Evolutionary conservation across 2,888 invertebrate species (phyloP).

Genomic region (Cryptocephalus primarius): DNA sequence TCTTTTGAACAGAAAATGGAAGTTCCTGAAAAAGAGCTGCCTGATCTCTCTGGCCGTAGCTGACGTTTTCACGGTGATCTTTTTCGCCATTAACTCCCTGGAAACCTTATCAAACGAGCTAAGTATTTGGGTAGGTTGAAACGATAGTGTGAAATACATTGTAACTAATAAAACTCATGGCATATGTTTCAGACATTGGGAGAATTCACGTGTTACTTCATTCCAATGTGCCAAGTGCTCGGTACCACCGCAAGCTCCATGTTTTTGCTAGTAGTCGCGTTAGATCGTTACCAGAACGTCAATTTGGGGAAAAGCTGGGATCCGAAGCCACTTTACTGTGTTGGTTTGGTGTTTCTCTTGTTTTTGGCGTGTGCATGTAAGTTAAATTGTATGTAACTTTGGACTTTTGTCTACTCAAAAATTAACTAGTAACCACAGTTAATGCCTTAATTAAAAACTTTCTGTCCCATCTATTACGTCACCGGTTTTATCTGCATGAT

Average conservation of each 20-base stretch:
- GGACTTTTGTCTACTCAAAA: too few species aligned
- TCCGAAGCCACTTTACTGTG: constrained; percentile 32
- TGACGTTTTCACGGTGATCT: constrained; percentile 35
- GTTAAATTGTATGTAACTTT: constrained; percentile 1
- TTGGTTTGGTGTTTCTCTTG: constrained; percentile 19
- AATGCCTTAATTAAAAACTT: too few species aligned
- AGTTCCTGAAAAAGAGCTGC: constrained; percentile 42
- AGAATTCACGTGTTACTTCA: constrained; percentile 37
- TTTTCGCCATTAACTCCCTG: constrained; percentile 27
- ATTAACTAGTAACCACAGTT: too few species aligned
- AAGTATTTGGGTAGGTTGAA: constrained; percentile 29
- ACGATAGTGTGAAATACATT: too few species aligned
- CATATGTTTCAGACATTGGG: constrained; percentile 36
- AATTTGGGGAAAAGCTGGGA: constrained; percentile 40
- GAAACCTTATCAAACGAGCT: constrained; percentile 27
- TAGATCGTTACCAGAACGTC: constrained; percentile 45
- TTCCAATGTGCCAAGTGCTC: constrained; percentile 41
- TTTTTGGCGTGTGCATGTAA: constrained; percentile 11
- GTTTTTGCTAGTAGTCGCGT: constrained; percentile 42
- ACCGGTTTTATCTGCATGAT: too few species aligned
- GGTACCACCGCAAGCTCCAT: constrained; percentile 43
- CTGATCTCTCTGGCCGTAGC: constrained; percentile 41
- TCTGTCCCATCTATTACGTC: too few species aligned
- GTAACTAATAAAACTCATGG: too few species aligned
- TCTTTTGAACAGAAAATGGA: constrained; percentile 33